Evolutionary conservation across 1,140 invertebrate genomes (phyloP).

Genomic region (Hycleus cichorii): DNA sequence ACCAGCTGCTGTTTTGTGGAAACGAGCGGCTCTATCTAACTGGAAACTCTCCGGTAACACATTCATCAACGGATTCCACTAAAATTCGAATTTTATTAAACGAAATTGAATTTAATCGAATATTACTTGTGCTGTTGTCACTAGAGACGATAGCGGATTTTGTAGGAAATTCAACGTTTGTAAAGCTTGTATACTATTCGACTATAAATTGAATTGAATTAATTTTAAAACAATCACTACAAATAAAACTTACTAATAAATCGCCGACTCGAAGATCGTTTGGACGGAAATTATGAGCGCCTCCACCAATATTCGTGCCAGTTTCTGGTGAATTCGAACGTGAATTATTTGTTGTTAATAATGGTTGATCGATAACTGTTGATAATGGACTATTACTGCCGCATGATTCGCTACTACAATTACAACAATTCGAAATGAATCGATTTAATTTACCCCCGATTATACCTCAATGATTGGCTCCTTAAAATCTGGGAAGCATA

Average conservation of each 20-base stretch:
- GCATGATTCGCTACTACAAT: conserved; percentile 35
- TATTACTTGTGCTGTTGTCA: too few relatives aligned
- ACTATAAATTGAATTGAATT: too few relatives aligned
- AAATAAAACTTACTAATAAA: neutral
- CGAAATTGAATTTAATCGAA: too few relatives aligned
- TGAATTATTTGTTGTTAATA: conserved; percentile 38
- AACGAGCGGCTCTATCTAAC: conserved; percentile 65
- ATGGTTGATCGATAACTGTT: conserved; percentile 42
- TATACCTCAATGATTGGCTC: neutral
- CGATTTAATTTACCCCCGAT: neutral
- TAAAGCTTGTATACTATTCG: neutral
- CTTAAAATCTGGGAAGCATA: conserved; percentile 21
- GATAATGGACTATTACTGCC: conserved; percentile 45
- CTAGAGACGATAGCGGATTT: neutral
- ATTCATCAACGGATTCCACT: conserved; percentile 15
- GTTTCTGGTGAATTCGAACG: conserved; percentile 54
- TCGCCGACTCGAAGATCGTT: neutral
- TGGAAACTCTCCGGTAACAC: conserved; percentile 31
- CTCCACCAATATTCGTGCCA: too few relatives aligned
- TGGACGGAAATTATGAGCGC: neutral
- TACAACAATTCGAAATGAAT: conserved; percentile 3
- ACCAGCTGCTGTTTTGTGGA: conserved; percentile 69
- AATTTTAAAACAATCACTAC: too few relatives aligned
- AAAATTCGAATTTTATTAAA: too few relatives aligned
- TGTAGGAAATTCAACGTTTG: neutral